A percentile compares a stretch with the other conserved stretches of the same genome.
Evolutionary conservation across 2,888 invertebrate species (phyloP).

Genomic region (Lacanobia wlatinum): DNA sequence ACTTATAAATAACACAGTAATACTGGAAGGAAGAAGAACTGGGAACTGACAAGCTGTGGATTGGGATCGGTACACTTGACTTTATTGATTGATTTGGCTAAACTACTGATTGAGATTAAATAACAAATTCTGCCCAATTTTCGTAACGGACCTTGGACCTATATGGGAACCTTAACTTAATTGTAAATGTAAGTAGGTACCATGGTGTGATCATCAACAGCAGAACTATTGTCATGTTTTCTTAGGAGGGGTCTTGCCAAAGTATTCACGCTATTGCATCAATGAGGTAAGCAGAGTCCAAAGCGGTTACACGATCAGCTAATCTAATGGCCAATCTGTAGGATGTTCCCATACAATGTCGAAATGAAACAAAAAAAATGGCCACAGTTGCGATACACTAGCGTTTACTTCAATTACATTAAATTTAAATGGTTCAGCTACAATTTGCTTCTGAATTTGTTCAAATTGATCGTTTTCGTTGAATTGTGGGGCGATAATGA

Average conservation of each 20-base stretch:
- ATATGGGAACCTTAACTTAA: not conserved
- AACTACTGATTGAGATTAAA: not conserved
- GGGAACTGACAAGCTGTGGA: no score
- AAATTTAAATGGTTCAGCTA: conserved; percentile 25
- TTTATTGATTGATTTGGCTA: not conserved
- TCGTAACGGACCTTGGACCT: not conserved
- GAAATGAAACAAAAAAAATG: conserved; percentile 51
- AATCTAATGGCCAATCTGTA: conserved; percentile 48
- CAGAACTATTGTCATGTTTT: conserved; percentile 22
- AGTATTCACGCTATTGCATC: conserved; percentile 47
- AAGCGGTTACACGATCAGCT: conserved; percentile 38
- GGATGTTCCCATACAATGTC: conserved; percentile 62
- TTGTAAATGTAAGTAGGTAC: not conserved
- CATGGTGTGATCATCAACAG: conserved; percentile 10
- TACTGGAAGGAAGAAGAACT: no score
- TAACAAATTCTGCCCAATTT: not conserved
- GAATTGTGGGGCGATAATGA: conserved; percentile 21
- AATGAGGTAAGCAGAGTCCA: conserved; percentile 38
- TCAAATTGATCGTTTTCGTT: conserved; percentile 32
- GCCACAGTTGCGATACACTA: conserved; percentile 29
- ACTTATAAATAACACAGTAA: no score
- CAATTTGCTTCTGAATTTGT: conserved; percentile 34
- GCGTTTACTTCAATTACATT: conserved; percentile 47
- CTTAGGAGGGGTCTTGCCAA: conserved; percentile 19
- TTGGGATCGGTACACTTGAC: no score